Conservation (phyloP, 2,888 invertebrate genomes). For the Stenolophus ochropezus region DNA sequence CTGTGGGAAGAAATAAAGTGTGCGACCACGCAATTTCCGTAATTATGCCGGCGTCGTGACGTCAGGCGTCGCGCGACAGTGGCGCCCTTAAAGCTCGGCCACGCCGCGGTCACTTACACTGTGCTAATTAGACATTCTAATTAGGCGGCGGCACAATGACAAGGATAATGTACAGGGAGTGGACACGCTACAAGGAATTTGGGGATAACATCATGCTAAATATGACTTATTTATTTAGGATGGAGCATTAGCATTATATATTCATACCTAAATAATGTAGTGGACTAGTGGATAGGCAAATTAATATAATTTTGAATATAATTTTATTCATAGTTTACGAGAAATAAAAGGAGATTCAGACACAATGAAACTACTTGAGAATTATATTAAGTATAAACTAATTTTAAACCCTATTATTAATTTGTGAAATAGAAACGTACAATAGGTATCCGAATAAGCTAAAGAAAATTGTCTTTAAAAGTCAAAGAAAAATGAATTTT, state of each 20-base stretch:
- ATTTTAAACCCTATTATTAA: no score
- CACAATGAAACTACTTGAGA: no score
- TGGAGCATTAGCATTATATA: background rate
- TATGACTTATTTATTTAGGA: background rate
- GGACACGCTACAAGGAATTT: background rate
- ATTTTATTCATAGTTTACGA: no score
- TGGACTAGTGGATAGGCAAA: no score
- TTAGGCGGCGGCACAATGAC: slow-evolving; percentile 24
- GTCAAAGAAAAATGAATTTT: no score
- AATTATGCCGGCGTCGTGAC: slow-evolving; percentile 36
- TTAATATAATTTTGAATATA: no score
- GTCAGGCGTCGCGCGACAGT: background rate
- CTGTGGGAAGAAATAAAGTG: slow-evolving; percentile 26
- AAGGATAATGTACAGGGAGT: background rate
- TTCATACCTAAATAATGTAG: background rate
- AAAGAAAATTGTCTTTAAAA: no score
- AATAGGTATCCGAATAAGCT: no score
- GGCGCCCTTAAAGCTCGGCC: slow-evolving; percentile 19
- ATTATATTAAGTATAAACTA: no score
- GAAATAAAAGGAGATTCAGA: no score
- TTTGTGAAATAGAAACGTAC: no score
- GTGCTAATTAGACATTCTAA: slow-evolving; percentile 51
- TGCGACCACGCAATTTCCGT: slow-evolving; percentile 31
- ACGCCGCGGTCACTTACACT: slow-evolving; percentile 36
- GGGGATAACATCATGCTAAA: background rate